These are phyloP conservation scores for Mesoclemmys tuberculata DNA, from an alignment of 2,113 vertebrate genomes.

Conservation along the genomic window DNA sequence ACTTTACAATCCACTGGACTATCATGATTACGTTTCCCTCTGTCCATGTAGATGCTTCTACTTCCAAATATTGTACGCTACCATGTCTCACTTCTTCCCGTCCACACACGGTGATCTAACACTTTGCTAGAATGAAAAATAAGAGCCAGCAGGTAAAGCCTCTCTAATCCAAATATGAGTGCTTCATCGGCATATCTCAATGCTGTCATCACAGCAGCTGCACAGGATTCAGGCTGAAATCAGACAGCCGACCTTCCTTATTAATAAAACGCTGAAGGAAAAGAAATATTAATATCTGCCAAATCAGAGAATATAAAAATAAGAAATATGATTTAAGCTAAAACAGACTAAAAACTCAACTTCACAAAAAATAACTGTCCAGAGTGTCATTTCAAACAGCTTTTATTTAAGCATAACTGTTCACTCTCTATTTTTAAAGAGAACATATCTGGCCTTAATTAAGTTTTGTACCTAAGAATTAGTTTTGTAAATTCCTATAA, in stretches of 20 bases:
- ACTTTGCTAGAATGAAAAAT: background rate
- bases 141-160: background rate
- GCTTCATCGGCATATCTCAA: background rate
- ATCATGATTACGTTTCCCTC: background rate
- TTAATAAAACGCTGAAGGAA: background rate
- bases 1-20: background rate
- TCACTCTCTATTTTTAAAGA: background rate
- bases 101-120: fast-evolving
- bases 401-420: background rate
- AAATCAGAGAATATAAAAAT: background rate
- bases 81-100: background rate
- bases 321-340: background rate
- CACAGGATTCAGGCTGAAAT: fast-evolving
- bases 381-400: fast-evolving
- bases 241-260: background rate
- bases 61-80: background rate
- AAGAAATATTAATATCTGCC: background rate
- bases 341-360: background rate
- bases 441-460: background rate
- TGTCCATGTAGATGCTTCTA: background rate
- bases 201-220: background rate
- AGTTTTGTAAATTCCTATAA: background rate
- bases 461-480: background rate
- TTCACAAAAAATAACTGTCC: fast-evolving
- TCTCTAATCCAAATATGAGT: background rate